phyloP scores from a whole-genome alignment of 2,888 invertebrate genomes.

The Antitype chi region DNA sequence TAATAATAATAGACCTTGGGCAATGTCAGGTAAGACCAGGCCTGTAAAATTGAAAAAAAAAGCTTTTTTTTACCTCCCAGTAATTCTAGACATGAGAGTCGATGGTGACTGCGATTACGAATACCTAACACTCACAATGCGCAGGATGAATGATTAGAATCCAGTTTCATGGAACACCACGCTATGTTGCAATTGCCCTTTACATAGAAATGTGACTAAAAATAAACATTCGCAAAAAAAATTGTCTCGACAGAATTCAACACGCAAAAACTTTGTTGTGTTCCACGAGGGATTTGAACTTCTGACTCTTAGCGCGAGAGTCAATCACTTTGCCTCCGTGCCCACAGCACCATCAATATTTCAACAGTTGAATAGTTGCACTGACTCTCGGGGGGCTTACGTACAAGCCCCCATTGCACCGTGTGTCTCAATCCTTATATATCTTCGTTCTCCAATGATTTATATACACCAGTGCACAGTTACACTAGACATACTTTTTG shows the following conservation, averaged over 20 bases:
- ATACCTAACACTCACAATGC: neutral
- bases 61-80: neutral
- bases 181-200: neutral
- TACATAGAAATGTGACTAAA: neutral
- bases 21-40: neutral
- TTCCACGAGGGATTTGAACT: neutral
- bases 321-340: neutral
- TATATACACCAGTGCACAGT: neutral
- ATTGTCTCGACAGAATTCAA: neutral
- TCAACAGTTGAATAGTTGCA: constrained; percentile 18
- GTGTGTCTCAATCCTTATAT: constrained; percentile 11
- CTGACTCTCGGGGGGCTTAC: constrained; percentile 3
- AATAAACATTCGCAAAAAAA: neutral
- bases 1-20: too few relatives aligned
- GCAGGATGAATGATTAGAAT: neutral
- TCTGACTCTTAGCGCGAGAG: neutral
- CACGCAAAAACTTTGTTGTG: neutral
- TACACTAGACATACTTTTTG: constrained; percentile 21
- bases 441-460: constrained; percentile 36
- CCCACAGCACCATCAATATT: constrained; percentile 11
- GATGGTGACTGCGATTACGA: neutral
- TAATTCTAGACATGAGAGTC: neutral
- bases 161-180: neutral
- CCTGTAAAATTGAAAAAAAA: neutral
- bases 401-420: neutral